Percentiles rank a stretch among this genome's conserved stretches.
Evolutionary conservation across 2,888 invertebrate genomes (phyloP).

Genomic region (Yponomeuta evonymella): DNA sequence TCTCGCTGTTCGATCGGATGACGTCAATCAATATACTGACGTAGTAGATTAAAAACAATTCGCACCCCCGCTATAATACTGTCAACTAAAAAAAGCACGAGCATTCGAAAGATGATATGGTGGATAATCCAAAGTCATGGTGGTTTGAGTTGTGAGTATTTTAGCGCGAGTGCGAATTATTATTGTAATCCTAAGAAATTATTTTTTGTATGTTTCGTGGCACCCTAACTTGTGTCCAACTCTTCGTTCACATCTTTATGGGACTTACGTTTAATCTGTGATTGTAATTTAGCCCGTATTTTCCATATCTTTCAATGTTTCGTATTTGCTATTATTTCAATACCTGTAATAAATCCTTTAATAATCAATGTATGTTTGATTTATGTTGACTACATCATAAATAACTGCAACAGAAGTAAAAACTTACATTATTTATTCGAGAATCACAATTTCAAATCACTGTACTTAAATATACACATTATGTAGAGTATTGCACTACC

Average conservation of each 20-base stretch:
- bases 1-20: not conserved
- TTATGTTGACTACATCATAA: not conserved
- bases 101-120: too few species aligned
- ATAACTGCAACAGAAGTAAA: not conserved
- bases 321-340: not conserved
- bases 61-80: too few species aligned
- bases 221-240: not conserved
- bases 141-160: too few species aligned
- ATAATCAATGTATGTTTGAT: not conserved
- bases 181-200: not conserved
- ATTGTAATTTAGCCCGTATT: not conserved
- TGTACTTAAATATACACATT: conserved; percentile 20
- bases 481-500: conserved; percentile 10
- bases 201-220: not conserved
- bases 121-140: too few species aligned
- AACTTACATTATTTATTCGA: not conserved
- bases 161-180: too few species aligned
- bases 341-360: conserved; percentile 1
- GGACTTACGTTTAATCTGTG: not conserved
- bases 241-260: not conserved
- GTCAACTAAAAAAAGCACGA: too few species aligned
- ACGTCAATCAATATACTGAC: too few species aligned
- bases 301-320: not conserved
- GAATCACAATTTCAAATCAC: not conserved
- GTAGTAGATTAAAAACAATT: too few species aligned